A percentile compares a stretch with the other conserved stretches of the same genome.
Conservation (phyloP, 2,113 vertebrate species). For the Heterotilapia buettikoferi region DNA sequence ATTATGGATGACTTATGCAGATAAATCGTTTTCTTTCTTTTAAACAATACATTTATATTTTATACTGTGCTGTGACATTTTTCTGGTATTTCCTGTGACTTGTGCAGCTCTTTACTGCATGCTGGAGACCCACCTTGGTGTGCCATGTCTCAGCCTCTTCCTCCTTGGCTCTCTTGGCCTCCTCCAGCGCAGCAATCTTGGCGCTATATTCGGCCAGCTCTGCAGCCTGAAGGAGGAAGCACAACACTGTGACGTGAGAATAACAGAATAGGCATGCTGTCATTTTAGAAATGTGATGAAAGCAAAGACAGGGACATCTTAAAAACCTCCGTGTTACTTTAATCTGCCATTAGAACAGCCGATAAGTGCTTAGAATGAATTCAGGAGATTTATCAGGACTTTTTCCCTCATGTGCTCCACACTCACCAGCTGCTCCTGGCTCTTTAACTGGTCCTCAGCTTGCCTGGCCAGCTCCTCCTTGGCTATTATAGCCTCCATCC, state of each 20-base stretch:
- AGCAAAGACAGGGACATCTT: background rate
- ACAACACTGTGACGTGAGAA: background rate
- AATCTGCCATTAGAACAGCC: background rate
- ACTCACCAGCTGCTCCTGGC: conserved; percentile 93
- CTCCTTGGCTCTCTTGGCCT: conserved; percentile 80
- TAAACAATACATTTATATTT: background rate
- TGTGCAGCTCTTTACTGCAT: background rate
- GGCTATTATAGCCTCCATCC: conserved; percentile 86
- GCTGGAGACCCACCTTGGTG: conserved; percentile 72
- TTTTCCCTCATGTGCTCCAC: conserved; percentile 18
- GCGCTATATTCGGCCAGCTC: conserved; percentile 87
- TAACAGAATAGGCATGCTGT: background rate
- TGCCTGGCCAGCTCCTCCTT: conserved; percentile 92
- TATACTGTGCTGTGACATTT: background rate
- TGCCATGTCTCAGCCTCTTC: conserved; percentile 87
- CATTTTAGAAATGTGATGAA: background rate
- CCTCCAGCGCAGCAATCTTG: conserved; percentile 83
- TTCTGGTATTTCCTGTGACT: background rate
- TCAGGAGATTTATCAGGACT: background rate
- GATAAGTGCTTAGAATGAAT: background rate
- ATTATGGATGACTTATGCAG: background rate
- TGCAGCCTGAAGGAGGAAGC: conserved; percentile 70
- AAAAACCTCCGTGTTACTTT: background rate
- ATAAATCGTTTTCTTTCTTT: background rate
- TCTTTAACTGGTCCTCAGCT: conserved; percentile 87